A percentile compares a stretch with the other conserved stretches of the same genome.
Conservation (phyloP, 2,797 vertebrate species). For the Oryzias dopingdopingensis region DNA sequence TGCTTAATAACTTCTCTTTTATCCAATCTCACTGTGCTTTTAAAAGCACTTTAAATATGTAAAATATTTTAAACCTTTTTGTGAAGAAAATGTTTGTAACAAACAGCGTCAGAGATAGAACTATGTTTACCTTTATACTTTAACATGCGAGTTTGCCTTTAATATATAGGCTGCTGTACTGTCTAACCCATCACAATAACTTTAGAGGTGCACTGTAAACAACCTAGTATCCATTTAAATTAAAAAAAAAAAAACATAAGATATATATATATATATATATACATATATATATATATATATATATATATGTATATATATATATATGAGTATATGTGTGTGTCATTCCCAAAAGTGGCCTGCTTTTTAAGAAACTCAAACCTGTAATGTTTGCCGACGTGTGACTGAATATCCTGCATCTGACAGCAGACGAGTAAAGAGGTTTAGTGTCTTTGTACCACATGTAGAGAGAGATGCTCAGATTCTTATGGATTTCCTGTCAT, state of each 20-base stretch:
- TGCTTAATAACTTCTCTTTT: slow-evolving; percentile 5
- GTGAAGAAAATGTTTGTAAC: slow-evolving; percentile 8
- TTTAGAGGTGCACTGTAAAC: slow-evolving; percentile 20
- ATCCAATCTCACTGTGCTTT: slow-evolving; percentile 14
- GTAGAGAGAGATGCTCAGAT: slow-evolving; percentile 3
- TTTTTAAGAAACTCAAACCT: slow-evolving; percentile 23
- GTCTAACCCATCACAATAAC: slow-evolving; percentile 24
- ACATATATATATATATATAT: neutral
- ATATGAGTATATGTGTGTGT: neutral
- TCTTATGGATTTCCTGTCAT: slow-evolving; percentile 1
- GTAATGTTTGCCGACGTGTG: slow-evolving; percentile 31
- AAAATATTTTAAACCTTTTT: slow-evolving; percentile 17
- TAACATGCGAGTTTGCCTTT: slow-evolving; percentile 41
- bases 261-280: neutral
- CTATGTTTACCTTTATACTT: slow-evolving; percentile 46
- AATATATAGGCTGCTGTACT: slow-evolving; percentile 45
- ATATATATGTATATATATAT: too few relatives aligned
- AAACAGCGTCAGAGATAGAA: slow-evolving; percentile 32
- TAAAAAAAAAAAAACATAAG: slow-evolving; percentile 1
- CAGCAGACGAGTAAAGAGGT: too few relatives aligned
- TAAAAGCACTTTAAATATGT: slow-evolving; percentile 28
- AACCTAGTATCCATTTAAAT: neutral
- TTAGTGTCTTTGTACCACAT: slow-evolving; percentile 26
- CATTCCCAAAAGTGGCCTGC: slow-evolving; percentile 18
- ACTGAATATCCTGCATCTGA: neutral